Evolutionary conservation across 2,888 invertebrate species (phyloP), one percentile per base, ranked within the genome.

Genomic region (Tetheella fluctuosa): DNA sequence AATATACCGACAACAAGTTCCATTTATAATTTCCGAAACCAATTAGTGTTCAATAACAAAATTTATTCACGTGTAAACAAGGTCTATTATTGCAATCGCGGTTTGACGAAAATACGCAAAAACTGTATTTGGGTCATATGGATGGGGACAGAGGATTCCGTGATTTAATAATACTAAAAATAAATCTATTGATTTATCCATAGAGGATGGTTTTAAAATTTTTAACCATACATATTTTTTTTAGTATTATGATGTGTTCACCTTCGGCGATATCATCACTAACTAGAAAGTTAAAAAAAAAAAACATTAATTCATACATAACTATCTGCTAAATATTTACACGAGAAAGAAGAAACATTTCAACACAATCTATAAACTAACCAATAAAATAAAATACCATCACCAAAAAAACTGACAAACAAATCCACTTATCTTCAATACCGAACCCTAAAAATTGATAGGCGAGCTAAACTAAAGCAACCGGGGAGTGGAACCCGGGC

Each of bases 31-130:
- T 83, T 79, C 80, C 77, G 77, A 75, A 77, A 69, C 80, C 85
- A 84, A 86, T 86, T 85, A 84, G 70, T 76, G 74, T 76, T 73
- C 76, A 80, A 84, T 84, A 80, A 78, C 80, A 68, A 66, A 66
- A 82, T 77, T 71, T 79, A 81, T 67, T 80, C 78, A 74, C 81
- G 85, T 85, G 85, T 84, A 83, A 85, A 86, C 81, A 81, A 72
- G 79, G 79, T 80, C 80, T 81, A 84, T 85, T 81, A 79, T 78
- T 72, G 71, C 68, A 71, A 71, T n/a, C 68, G 69, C 63, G 68
- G 66, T 28, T 54, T 28, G 28, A 54, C 74, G 70, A 75, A 28
- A 54, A 54, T 63, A 57, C 57, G 52, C 48, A 48, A 48, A 48
- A 48, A 48, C 20, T 17, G 7, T 10, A 2, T 20, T 48, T 48